A percentile compares a stretch with the other conserved stretches of the same genome.
Evolutionary conservation across 2,888 invertebrate species (phyloP).

Genomic region (Tethea ocularis): DNA sequence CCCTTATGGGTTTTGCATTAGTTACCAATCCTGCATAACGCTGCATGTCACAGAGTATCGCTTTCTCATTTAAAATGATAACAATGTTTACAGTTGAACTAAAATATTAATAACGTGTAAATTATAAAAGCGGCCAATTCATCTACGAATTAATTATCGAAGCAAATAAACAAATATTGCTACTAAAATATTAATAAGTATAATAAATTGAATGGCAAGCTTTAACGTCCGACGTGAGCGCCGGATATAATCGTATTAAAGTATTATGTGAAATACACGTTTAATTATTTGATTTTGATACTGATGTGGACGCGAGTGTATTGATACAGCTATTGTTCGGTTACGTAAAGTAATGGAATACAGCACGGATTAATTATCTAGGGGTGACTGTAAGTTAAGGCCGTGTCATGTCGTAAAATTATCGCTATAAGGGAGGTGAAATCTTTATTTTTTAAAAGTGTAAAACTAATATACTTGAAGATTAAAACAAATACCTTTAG

Average conservation of each 20-base stretch:
- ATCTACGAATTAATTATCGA: background rate
- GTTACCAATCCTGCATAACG: too few relatives aligned
- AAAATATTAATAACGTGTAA: background rate
- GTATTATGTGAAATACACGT: background rate
- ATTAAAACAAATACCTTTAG: too few relatives aligned
- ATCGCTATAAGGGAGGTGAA: too few relatives aligned
- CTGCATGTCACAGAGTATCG: too few relatives aligned
- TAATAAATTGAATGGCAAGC: background rate
- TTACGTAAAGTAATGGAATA: background rate
- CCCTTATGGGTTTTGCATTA: too few relatives aligned
- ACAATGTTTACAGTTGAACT: background rate
- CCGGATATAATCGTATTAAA: background rate
- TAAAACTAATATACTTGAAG: too few relatives aligned
- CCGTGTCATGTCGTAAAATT: too few relatives aligned
- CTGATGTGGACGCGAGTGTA: background rate
- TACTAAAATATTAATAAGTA: background rate
- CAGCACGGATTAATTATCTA: background rate
- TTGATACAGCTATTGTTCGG: background rate
- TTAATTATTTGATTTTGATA: background rate
- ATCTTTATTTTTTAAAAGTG: too few relatives aligned
- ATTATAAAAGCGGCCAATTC: background rate
- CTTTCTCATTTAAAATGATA: too few relatives aligned
- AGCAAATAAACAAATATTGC: conserved; percentile 1
- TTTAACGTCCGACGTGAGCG: background rate
- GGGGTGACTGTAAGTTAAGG: too few relatives aligned